A percentile compares a stretch with the other conserved stretches of the same genome.
Conservation (phyloP, 2,797 vertebrate species). For the Gadopsis marmoratus region DNA sequence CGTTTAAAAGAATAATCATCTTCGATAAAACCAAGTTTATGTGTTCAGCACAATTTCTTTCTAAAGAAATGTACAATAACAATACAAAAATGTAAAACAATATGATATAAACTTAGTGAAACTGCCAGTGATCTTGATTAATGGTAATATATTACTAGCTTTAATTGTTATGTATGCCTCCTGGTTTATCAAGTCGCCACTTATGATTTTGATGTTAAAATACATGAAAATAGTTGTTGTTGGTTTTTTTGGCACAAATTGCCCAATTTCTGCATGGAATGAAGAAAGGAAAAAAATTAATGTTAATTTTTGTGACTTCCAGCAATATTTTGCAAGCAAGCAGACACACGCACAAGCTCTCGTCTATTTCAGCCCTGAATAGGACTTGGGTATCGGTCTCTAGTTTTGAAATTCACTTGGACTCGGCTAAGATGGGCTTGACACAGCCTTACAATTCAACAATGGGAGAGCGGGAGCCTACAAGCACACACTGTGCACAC, state of each 20-base stretch:
- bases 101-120: neutral
- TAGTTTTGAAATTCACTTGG: slow-evolving; percentile 35
- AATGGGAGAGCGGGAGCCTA: slow-evolving; percentile 15
- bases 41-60: neutral
- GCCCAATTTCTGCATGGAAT: neutral
- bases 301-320: slow-evolving; percentile 1
- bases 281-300: slow-evolving; percentile 7
- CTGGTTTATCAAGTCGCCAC: neutral
- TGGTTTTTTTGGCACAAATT: neutral
- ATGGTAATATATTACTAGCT: neutral
- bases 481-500: slow-evolving; percentile 10
- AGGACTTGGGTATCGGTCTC: slow-evolving; percentile 19
- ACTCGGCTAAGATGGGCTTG: slow-evolving; percentile 22
- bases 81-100: neutral
- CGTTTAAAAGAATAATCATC: neutral
- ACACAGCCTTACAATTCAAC: slow-evolving; percentile 31
- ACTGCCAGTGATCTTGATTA: neutral
- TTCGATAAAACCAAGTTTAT: neutral
- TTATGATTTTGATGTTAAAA: neutral
- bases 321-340: slow-evolving; percentile 16
- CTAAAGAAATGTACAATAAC: neutral
- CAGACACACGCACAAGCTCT: neutral
- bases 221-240: neutral
- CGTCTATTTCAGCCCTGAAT: slow-evolving; percentile 27
- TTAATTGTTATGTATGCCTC: neutral